A percentile compares a stretch with the other conserved stretches of the same genome.
These are phyloP conservation scores for Crypturellus tataupa DNA, from an alignment of 2,797 vertebrate genomes.

Conservation along the genomic window DNA sequence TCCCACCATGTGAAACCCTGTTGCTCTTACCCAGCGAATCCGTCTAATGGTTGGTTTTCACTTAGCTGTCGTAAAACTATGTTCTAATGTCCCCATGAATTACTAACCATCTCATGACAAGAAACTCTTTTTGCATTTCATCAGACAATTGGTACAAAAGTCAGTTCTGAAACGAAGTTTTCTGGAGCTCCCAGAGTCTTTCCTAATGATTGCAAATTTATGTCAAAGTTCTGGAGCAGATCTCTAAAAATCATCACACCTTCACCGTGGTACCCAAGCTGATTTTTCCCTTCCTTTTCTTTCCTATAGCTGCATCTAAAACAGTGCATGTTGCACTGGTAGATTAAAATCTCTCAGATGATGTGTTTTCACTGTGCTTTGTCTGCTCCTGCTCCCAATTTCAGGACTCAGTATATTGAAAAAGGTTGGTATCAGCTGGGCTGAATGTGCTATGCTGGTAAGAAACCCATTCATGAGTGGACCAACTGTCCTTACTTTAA, in stretches of 20 bases:
- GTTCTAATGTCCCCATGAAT: background rate
- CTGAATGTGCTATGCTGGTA: background rate
- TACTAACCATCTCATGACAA: background rate
- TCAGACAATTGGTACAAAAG: background rate
- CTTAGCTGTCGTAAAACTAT: background rate
- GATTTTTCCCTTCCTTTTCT: background rate
- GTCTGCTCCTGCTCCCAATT: background rate
- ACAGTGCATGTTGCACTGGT: background rate
- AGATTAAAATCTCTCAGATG: background rate
- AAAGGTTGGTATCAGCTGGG: background rate
- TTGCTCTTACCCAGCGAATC: background rate
- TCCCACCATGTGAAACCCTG: background rate
- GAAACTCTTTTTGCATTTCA: background rate
- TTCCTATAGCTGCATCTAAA: background rate
- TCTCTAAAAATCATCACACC: background rate
- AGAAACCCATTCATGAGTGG: background rate
- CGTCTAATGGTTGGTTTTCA: background rate
- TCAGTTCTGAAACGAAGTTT: background rate
- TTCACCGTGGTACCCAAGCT: background rate
- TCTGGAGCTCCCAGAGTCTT: background rate
- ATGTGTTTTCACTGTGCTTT: background rate
- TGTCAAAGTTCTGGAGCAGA: background rate
- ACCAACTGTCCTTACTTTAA: background rate
- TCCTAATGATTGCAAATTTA: rapidly evolving
- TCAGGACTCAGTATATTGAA: background rate